Base-by-base conservation (phyloP, 2,888 invertebrate genomes). In the Cephus nigrinus region DNA sequence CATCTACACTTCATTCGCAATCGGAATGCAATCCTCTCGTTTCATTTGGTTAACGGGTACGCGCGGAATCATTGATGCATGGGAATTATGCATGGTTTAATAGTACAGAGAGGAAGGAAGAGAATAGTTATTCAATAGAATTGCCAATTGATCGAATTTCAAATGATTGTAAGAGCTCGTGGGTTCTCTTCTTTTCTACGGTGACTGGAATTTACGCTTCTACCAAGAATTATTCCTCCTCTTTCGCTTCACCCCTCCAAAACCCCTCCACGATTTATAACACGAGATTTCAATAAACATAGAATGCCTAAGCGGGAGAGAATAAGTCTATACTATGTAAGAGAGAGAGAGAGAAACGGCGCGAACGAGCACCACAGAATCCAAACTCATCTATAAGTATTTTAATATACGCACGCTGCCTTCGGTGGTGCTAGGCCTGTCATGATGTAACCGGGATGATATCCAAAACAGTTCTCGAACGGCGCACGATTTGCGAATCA, bases 401-500 rank as follows among this genome's bases (percentile, higher is more conserved):
- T 55, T 55, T 71, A 40, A 69, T 76, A 78, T 84, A 88, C 88
- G 78, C 82, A 88, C 88, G 85, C 85, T 87, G 87, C 81, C 84
- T 86, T 86, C 84, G 82, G 79, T 81, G 79, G 80, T 83, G 81
- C 79, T 79, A 82, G 81, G 75, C 78, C 84, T 85, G 84, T 86
- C 88, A 88, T 88, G 86, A 86, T 81, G 86, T 83, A 86, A 86
- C 80, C 83, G 79, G 74, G 73, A 31, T 55, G 40, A 75, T 77
- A 78, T 78, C 76, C 75, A 80, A 74, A 77, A 73, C 71, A 9
- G 71, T 15, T 23, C 23, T 69, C 71, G 71, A 71, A 71, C 71
- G 31, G 32, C 71, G 71, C 33, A 15, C 71, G 31, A 71, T 71
- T 71, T 33, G 71, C 71, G 32, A 33, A 71, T 71, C 71, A 71